A percentile compares a stretch with the other conserved stretches of the same genome.
These are phyloP conservation scores for Timandra comae DNA, from an alignment of 2,888 invertebrate genomes.

Conservation along the genomic window DNA sequence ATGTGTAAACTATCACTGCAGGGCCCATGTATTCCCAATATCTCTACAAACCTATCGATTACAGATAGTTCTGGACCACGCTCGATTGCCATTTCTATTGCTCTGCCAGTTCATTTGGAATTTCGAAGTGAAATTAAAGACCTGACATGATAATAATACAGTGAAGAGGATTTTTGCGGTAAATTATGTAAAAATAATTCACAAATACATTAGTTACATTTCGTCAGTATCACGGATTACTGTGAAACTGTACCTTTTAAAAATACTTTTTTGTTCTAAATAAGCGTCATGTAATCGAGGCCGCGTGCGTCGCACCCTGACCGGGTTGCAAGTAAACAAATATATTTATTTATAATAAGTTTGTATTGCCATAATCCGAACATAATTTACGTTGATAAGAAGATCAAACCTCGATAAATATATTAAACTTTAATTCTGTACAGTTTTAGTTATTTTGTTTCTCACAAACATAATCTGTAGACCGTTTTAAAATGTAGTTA, in stretches of 20 bases:
- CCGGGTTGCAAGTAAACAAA: constrained; percentile 57
- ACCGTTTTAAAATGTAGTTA: constrained; percentile 10
- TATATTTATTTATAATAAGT: constrained; percentile 69
- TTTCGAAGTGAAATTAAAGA: too few relatives aligned
- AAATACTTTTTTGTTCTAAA: too few relatives aligned
- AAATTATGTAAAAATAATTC: too few relatives aligned
- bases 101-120: too few relatives aligned
- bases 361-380: constrained; percentile 69
- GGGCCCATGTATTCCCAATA: too few relatives aligned
- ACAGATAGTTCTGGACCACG: too few relatives aligned
- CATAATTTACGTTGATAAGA: constrained; percentile 70
- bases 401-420: constrained; percentile 51
- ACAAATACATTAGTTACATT: background rate
- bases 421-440: constrained; percentile 41
- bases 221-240: constrained; percentile 43
- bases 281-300: constrained; percentile 27
- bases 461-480: constrained; percentile 21
- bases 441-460: constrained; percentile 33
- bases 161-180: too few relatives aligned
- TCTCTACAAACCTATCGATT: too few relatives aligned
- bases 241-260: constrained; percentile 8
- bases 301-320: constrained; percentile 18
- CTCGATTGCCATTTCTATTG: too few relatives aligned
- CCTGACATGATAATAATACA: too few relatives aligned
- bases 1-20: too few relatives aligned